Percentiles rank a stretch among this genome's conserved stretches.
These are phyloP conservation scores for Rhagologus leucostigma DNA, from an alignment of 2,113 vertebrate species.

Conservation along the genomic window DNA sequence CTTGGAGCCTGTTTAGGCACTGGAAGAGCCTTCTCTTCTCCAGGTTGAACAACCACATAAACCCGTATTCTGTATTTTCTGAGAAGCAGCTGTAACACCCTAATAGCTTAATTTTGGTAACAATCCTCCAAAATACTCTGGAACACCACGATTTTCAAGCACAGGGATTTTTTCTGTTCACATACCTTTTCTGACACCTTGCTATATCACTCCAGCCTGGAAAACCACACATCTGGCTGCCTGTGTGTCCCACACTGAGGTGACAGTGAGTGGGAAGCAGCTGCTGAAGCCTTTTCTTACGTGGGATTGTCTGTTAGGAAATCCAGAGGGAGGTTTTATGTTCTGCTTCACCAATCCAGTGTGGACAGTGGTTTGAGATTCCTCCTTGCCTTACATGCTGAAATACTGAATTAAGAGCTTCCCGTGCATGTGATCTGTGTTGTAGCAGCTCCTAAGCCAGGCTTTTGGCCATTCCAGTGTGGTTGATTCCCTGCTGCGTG, in stretches of 20 bases:
- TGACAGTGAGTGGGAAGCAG: neutral
- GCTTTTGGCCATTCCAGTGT: neutral
- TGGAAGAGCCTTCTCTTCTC: neutral
- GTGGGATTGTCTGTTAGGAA: neutral
- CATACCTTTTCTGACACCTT: neutral
- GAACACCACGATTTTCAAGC: neutral
- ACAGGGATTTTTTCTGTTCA: neutral
- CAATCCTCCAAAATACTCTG: neutral
- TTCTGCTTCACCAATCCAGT: neutral
- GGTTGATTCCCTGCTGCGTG: neutral
- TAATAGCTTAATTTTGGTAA: neutral
- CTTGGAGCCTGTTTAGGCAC: neutral
- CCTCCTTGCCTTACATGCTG: neutral
- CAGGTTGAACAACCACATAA: neutral
- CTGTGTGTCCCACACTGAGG: neutral
- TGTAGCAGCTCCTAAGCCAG: neutral
- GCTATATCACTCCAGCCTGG: neutral
- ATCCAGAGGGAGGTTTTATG: neutral
- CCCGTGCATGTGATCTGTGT: neutral
- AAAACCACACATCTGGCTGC: neutral
- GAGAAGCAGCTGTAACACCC: neutral
- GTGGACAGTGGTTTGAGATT: neutral
- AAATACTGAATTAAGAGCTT: neutral
- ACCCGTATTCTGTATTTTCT: neutral
- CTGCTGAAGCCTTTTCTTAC: neutral